Conservation (phyloP, 1,140 invertebrate species). For the Pseudomyrmex cubaensis region DNA sequence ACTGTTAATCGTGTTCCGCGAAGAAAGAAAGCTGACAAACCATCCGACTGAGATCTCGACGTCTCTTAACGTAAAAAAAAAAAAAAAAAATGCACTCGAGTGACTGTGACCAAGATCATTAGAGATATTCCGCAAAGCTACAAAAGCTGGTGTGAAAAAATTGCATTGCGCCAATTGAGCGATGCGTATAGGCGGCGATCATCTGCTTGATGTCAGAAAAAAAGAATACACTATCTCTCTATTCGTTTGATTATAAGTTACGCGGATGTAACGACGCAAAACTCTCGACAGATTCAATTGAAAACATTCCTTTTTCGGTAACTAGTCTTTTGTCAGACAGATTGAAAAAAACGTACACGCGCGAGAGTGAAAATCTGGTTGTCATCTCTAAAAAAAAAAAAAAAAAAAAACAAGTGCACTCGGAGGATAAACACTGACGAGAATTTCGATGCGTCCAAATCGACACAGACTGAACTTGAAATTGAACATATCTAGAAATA, state of each 20-base stretch:
- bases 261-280: neutral
- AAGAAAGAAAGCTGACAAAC: neutral
- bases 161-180: neutral
- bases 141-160: neutral
- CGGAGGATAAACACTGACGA: neutral
- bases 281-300: constrained; percentile 38
- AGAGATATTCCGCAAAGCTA: constrained; percentile 8
- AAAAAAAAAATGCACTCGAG: neutral
- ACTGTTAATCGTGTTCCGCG: neutral
- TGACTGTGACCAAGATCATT: constrained; percentile 4
- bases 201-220: neutral
- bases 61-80: neutral
- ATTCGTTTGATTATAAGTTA: constrained; percentile 2
- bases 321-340: neutral
- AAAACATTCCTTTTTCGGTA: constrained; percentile 37
- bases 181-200: neutral
- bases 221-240: neutral
- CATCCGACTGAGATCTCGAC: neutral
- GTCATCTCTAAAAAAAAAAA: no score
- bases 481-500: constrained; percentile 52
- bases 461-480: constrained; percentile 43
- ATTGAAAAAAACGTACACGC: neutral
- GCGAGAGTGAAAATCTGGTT: no score
- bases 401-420: neutral
- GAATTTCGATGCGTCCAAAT: constrained; percentile 22